Percentiles rank a stretch among this genome's conserved stretches.
Evolutionary conservation across 1,140 invertebrate genomes (phyloP).

Genomic region (Brachionus sp.): DNA sequence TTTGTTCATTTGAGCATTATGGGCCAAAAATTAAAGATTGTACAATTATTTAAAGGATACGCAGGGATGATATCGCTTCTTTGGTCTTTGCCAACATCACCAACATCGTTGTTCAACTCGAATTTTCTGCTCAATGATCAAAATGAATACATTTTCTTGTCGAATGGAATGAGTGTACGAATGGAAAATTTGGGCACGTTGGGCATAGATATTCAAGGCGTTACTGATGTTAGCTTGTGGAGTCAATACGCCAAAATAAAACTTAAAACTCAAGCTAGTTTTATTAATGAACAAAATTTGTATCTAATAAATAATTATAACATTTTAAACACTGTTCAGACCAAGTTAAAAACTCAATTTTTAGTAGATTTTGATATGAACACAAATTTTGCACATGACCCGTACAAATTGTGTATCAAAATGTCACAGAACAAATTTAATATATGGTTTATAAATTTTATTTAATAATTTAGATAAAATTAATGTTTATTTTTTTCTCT

Average conservation of each 20-base stretch:
- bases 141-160: constrained; percentile 12
- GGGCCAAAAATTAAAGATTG: constrained; percentile 17
- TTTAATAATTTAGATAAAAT: neutral
- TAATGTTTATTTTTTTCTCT: neutral
- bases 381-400: neutral
- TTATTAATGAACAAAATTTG: constrained; percentile 7
- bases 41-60: neutral
- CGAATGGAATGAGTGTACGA: neutral
- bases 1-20: constrained; percentile 11
- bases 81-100: neutral
- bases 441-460: neutral
- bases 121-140: constrained; percentile 23
- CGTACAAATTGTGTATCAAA: neutral
- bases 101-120: neutral
- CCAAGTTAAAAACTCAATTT: constrained; percentile 12
- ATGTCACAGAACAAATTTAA: constrained; percentile 31
- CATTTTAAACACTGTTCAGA: neutral
- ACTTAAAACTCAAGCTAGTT: constrained; percentile 1
- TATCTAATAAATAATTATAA: neutral
- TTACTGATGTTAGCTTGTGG: constrained; percentile 28
- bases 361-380: neutral
- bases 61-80: neutral
- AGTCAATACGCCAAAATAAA: constrained; percentile 24
- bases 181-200: neutral
- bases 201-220: neutral